phyloP scores from a whole-genome alignment of 2,888 invertebrate species.

The Choristoneura rosaceana region DNA sequence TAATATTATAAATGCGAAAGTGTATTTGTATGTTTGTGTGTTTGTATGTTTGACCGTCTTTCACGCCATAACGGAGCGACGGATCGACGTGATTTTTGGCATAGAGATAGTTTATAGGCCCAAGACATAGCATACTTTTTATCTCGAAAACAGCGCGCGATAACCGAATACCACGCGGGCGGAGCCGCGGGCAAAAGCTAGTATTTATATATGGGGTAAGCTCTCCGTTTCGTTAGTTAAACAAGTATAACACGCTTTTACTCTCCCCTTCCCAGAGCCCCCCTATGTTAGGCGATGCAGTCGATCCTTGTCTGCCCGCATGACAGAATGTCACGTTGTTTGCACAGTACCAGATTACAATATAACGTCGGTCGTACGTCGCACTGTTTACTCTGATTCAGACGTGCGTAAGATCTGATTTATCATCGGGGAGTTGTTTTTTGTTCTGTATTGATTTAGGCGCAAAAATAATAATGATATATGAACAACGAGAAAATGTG shows the following conservation, averaged over 20 bases:
- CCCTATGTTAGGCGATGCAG: background rate
- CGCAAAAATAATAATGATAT: too few species aligned
- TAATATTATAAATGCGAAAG: too few species aligned
- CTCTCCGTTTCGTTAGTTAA: background rate
- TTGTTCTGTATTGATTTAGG: constrained; percentile 13
- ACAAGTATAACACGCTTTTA: background rate
- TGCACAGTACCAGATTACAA: constrained; percentile 23
- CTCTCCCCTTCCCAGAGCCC: background rate
- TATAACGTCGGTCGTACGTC: constrained; percentile 20
- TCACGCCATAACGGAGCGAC: too few species aligned
- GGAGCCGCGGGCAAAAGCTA: too few species aligned
- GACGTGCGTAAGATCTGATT: constrained; percentile 10
- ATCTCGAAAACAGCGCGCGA: too few species aligned
- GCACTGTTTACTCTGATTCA: constrained; percentile 15
- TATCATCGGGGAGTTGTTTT: background rate
- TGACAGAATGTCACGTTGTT: constrained; percentile 25
- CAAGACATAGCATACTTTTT: too few species aligned
- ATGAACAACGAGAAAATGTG: background rate
- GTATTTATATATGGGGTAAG: background rate
- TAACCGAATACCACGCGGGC: too few species aligned
- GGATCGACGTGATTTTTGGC: too few species aligned
- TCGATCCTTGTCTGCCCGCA: constrained; percentile 10
- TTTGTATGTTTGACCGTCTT: too few species aligned
- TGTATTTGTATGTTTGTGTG: too few species aligned
- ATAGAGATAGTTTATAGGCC: too few species aligned